A percentile compares a stretch with the other conserved stretches of the same genome.
Evolutionary conservation across 2,113 vertebrate species (phyloP).

Genomic region (Orcinus orca): DNA sequence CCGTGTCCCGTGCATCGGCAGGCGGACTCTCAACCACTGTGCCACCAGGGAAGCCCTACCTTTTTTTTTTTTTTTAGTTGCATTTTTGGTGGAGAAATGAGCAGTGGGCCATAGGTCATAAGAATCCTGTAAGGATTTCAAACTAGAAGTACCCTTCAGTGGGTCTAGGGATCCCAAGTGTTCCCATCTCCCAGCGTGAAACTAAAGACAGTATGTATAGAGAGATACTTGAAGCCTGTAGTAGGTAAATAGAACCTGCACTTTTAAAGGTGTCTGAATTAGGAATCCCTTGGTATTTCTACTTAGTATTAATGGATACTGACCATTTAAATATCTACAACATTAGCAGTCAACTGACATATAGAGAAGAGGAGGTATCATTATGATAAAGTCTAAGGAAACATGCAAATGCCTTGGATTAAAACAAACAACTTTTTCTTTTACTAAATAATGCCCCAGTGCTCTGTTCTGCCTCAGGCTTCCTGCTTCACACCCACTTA

Average conservation of each 20-base stretch:
- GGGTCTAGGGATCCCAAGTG: background rate
- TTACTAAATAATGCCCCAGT: background rate
- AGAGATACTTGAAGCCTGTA: background rate
- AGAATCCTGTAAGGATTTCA: background rate
- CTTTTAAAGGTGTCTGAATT: slow-evolving; percentile 6
- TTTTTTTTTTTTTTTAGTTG: background rate
- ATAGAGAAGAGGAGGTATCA: background rate
- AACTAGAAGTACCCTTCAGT: background rate
- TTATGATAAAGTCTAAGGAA: slow-evolving; percentile 4
- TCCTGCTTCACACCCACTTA: background rate
- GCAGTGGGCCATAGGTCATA: background rate
- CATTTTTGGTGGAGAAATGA: background rate
- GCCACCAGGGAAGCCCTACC: too few species aligned
- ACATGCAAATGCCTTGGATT: background rate
- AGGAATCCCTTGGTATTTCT: background rate
- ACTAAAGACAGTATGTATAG: background rate
- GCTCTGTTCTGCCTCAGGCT: background rate
- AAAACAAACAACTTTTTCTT: background rate
- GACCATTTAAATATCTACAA: background rate
- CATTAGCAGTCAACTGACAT: background rate
- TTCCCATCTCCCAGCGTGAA: background rate
- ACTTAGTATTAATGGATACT: background rate
- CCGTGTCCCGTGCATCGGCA: too few species aligned
- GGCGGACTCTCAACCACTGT: too few species aligned
- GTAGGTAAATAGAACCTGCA: background rate